phyloP scores from a whole-genome alignment of 2,113 vertebrate genomes.

The western clawed frog (Xenopus tropicalis) region DNA sequence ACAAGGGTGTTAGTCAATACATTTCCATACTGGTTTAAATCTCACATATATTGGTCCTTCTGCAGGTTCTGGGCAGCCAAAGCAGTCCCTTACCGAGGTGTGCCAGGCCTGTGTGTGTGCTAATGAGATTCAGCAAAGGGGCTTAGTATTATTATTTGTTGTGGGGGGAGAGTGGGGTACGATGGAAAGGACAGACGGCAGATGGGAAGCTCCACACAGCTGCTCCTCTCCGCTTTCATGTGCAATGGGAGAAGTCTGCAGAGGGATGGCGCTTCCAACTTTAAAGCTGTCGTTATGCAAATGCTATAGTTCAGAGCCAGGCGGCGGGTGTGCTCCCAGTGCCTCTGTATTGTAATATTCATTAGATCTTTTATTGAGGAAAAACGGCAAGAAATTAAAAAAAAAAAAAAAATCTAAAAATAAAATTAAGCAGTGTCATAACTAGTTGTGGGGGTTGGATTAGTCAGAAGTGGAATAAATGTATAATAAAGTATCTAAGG shows the following conservation, averaged over 20 bases:
- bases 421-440: neutral
- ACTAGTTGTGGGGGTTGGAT: too few relatives aligned
- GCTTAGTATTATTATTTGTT: neutral
- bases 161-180: neutral
- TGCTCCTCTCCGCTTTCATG: constrained; percentile 38
- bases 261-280: constrained; percentile 23
- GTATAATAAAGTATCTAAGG: too few relatives aligned
- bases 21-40: constrained; percentile 1
- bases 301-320: constrained; percentile 21
- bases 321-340: neutral
- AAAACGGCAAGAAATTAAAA: neutral
- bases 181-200: constrained; percentile 10
- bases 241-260: constrained; percentile 26
- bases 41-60: constrained; percentile 12
- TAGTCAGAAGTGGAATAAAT: too few relatives aligned
- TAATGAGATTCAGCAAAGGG: constrained; percentile 24
- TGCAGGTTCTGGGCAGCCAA: constrained; percentile 16
- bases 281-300: constrained; percentile 39
- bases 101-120: constrained; percentile 23
- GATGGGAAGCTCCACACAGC: constrained; percentile 33
- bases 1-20: too few relatives aligned
- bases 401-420: neutral
- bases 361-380: constrained; percentile 26
- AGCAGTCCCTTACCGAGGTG: neutral
- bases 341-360: constrained; percentile 16